These are phyloP conservation scores for Bergia puertoricense DNA, from an alignment of 92 coral and sea anemone species.

Conservation along the genomic window DNA sequence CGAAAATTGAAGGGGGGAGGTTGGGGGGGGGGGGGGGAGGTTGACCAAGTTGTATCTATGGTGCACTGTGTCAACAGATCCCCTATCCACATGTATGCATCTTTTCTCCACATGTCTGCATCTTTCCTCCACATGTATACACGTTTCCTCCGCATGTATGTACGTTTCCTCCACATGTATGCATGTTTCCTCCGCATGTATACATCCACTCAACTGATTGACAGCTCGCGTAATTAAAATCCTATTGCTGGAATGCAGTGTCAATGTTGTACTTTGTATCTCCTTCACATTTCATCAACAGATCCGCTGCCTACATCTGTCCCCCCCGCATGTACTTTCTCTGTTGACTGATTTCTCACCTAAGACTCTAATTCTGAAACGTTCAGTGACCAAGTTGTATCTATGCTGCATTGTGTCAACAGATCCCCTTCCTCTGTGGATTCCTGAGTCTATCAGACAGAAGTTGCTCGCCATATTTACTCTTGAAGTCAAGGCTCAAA, in stretches of 20 bases:
- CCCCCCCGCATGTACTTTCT: not conserved
- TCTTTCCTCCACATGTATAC: too few relatives aligned
- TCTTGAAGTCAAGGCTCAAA: conserved; percentile 45
- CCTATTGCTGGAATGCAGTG: too few relatives aligned
- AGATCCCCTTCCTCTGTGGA: conserved; percentile 71
- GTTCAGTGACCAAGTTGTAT: not conserved
- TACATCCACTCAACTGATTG: not conserved
- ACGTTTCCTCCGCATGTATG: too few relatives aligned
- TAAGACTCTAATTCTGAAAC: not conserved
- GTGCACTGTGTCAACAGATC: too few relatives aligned
- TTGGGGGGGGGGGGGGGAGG: too few relatives aligned
- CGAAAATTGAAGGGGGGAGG: too few relatives aligned
- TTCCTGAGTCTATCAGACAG: conserved; percentile 67
- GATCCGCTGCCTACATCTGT: too few relatives aligned
- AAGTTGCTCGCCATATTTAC: conserved; percentile 74
- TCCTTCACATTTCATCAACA: not conserved
- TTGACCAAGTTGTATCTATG: too few relatives aligned
- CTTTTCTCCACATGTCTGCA: too few relatives aligned
- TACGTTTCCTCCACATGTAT: too few relatives aligned
- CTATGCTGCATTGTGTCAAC: conserved; percentile 19
- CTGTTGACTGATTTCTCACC: not conserved
- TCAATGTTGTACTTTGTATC: too few relatives aligned
- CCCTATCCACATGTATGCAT: not conserved
- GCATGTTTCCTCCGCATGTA: too few relatives aligned
- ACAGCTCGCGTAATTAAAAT: not conserved